A percentile compares a stretch with the other conserved stretches of the same genome.
These are phyloP conservation scores for Trichosurus vulpecula DNA, from an alignment of 2,797 vertebrate genomes.

Conservation along the genomic window DNA sequence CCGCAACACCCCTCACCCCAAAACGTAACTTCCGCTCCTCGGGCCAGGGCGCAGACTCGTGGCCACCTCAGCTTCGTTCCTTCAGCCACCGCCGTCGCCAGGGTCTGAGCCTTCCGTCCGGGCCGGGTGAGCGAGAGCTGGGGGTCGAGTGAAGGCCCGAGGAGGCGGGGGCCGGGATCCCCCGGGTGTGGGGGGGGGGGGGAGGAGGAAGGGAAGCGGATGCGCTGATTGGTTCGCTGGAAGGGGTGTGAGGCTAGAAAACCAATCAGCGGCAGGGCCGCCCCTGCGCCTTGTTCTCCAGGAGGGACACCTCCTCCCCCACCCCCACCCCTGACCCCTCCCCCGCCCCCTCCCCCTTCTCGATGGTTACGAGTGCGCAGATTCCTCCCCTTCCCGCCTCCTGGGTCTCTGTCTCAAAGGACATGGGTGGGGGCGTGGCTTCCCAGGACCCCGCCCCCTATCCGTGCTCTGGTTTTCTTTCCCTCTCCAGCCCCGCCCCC, in stretches of 20 bases:
- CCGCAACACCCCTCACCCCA: neutral
- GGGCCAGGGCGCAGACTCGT: neutral
- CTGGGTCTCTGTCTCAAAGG: neutral
- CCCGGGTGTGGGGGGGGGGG: neutral
- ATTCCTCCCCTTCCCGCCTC: neutral
- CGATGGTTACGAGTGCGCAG: neutral
- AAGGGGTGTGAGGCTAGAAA: neutral
- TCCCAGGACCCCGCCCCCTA: neutral
- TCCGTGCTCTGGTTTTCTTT: neutral
- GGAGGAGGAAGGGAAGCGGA: neutral
- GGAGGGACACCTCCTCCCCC: neutral
- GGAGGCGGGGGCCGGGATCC: neutral
- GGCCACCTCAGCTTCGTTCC: neutral
- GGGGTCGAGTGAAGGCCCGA: neutral
- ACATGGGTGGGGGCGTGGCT: neutral
- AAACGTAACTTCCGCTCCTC: neutral
- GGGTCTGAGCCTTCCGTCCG: neutral
- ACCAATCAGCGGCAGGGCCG: neutral
- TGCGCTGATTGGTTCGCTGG: neutral
- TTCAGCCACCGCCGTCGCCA: neutral
- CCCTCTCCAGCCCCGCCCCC: neutral
- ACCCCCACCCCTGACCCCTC: too few species aligned
- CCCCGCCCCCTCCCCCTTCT: too few species aligned
- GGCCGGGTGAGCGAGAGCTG: neutral
- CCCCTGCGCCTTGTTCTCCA: neutral